phyloP scores from a whole-genome alignment of 2,888 invertebrate genomes.

The Fragum whitleyi region DNA sequence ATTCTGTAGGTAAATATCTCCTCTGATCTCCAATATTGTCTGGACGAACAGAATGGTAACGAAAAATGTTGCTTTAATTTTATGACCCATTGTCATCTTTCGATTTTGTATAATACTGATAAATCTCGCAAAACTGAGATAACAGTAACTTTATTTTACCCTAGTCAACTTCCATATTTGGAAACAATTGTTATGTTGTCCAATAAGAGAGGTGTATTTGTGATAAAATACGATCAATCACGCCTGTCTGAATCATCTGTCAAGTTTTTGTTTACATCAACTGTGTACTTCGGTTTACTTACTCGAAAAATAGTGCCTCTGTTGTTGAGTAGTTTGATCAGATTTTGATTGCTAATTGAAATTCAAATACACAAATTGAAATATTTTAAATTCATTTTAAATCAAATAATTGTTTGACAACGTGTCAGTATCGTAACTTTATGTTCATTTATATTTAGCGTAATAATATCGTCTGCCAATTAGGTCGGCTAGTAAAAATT shows the following conservation, averaged over 20 bases:
- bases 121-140: background rate
- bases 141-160: background rate
- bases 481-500: too few relatives aligned
- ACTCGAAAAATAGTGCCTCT: slow-evolving; percentile 1
- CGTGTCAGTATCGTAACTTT: too few relatives aligned
- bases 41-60: background rate
- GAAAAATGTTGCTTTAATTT: background rate
- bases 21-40: slow-evolving; percentile 15
- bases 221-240: slow-evolving; percentile 22
- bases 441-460: too few relatives aligned
- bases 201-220: background rate
- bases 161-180: slow-evolving; percentile 25
- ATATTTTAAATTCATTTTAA: too few relatives aligned
- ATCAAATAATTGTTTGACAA: too few relatives aligned
- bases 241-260: slow-evolving; percentile 31
- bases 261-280: slow-evolving; percentile 39
- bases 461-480: too few relatives aligned
- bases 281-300: slow-evolving; percentile 26
- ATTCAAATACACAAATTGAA: too few relatives aligned
- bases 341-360: too few relatives aligned
- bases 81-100: background rate
- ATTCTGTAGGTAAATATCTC: slow-evolving; percentile 81
- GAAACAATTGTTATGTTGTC: slow-evolving; percentile 2
- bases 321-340: too few relatives aligned
- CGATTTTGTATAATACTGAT: background rate